Evolutionary conservation across 2,797 vertebrate species (phyloP).

Genomic region (Siniperca obscura): DNA sequence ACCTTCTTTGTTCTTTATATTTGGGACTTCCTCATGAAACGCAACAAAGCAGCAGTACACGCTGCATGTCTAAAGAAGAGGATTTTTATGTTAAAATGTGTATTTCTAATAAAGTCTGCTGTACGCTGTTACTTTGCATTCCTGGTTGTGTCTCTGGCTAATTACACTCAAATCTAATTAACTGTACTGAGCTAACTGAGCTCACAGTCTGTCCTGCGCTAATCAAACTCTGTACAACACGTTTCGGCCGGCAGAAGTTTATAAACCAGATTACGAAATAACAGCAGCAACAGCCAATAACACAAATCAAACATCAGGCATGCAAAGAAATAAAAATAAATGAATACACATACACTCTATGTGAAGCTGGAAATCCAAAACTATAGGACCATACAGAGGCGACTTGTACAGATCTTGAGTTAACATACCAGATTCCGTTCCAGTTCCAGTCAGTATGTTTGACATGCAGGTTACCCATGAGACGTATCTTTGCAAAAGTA

Average conservation of each 20-base stretch:
- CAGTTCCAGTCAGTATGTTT: background rate
- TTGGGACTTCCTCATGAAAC: no score
- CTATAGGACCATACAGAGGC: background rate
- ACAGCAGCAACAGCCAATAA: background rate
- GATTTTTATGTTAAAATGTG: no score
- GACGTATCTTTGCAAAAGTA: background rate
- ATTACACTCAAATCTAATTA: conserved; percentile 35
- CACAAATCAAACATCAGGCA: background rate
- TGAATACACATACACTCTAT: background rate
- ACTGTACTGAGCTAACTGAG: conserved; percentile 8
- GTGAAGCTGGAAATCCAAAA: background rate
- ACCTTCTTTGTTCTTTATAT: no score
- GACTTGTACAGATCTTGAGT: no score
- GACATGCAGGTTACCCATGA: background rate
- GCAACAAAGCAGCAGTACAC: no score
- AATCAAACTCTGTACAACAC: background rate
- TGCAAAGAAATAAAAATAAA: background rate
- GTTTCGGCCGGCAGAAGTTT: background rate
- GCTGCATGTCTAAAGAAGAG: no score
- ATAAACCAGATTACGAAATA: background rate
- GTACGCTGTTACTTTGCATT: background rate
- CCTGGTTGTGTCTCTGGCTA: conserved; percentile 11
- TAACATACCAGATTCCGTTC: background rate
- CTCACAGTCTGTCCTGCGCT: background rate
- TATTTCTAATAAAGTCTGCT: background rate